Base-by-base conservation (phyloP, 2,113 vertebrate species). In the Danionella cerebrum region DNA sequence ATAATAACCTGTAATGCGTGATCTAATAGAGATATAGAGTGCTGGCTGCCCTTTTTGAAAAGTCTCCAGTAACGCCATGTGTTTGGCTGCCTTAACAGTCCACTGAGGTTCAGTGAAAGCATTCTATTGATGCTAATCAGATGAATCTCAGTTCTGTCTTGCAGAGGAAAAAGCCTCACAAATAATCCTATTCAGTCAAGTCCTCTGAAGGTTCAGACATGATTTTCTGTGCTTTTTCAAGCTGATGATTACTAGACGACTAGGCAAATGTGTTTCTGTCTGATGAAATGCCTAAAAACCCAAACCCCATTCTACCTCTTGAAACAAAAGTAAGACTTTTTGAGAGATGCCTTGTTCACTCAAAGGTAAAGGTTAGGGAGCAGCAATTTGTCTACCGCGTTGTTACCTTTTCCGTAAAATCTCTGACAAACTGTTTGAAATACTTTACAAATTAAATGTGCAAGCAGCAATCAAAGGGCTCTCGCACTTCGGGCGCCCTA, bases 111-210 rank as follows among this genome's bases (percentile, higher is more conserved):
- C 53, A 55, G 19, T 52, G 63, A 68, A 73, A 69, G 58, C 65
- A 45, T 72, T 72, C 69, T 58, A 57, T 38, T 72, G 65, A 44
- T 69, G 58, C 65, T 69, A 69, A 72, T 76, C 69, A 44, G 69
- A 52, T 57, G 31, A 72, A 65, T 65, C 65, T 45, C 25, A 9
- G 3, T 14, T 38, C 27, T 45, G 44, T 67, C 65, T 70, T 51
- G 39, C 21, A 58, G 35, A 18, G 48, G 68, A 39, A 69, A 66
- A 59, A 50, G n/a, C 51, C 53, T 53, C 27, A 70, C 42, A 62
- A 67, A 73, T 70, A 70, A 41, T 24, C 53, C 58, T 13, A 21
- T 72, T 64, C 66, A 75, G 63, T 45, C 48, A 13, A 51, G 41
- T 35, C 50, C 41, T 70, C 63, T 73, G 70, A 73, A 47, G 50